Percentiles rank a stretch among this genome's conserved stretches.
Evolutionary conservation across 2,797 vertebrate species (phyloP).

Genomic region (Anniella stebbinsi): DNA sequence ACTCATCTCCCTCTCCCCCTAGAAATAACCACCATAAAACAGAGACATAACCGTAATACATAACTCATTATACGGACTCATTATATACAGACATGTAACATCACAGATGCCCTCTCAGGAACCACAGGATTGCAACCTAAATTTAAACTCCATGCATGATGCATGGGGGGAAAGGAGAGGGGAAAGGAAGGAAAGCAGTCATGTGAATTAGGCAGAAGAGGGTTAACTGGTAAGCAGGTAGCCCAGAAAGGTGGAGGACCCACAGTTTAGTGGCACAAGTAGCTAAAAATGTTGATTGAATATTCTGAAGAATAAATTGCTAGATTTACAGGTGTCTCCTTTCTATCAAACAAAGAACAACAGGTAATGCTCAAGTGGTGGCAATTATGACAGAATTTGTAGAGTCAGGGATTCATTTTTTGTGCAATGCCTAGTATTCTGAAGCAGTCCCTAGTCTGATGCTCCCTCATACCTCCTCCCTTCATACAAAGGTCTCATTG

Average conservation of each 20-base stretch:
- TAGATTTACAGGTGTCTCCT: not conserved
- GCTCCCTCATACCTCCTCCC: not conserved
- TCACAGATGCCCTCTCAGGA: not conserved
- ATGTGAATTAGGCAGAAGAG: not conserved
- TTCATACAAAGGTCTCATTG: not conserved
- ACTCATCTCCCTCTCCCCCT: too few relatives aligned
- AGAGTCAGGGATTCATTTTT: not conserved
- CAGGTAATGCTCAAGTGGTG: not conserved
- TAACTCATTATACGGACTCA: too few relatives aligned
- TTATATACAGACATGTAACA: too few relatives aligned
- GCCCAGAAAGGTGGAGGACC: not conserved
- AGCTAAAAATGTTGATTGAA: not conserved
- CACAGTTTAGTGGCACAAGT: not conserved
- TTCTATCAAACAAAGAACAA: not conserved
- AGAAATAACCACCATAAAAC: too few relatives aligned
- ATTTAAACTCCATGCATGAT: not conserved
- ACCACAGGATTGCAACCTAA: not conserved
- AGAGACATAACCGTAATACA: too few relatives aligned
- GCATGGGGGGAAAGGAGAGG: not conserved
- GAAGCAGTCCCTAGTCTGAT: not conserved
- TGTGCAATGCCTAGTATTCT: not conserved
- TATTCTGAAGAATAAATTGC: not conserved
- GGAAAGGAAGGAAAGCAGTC: not conserved
- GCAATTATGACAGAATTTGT: not conserved
- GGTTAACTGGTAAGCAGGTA: not conserved